Base-by-base conservation (phyloP, 2,113 vertebrate species). In the Cyprinodon brontotheroides region DNA sequence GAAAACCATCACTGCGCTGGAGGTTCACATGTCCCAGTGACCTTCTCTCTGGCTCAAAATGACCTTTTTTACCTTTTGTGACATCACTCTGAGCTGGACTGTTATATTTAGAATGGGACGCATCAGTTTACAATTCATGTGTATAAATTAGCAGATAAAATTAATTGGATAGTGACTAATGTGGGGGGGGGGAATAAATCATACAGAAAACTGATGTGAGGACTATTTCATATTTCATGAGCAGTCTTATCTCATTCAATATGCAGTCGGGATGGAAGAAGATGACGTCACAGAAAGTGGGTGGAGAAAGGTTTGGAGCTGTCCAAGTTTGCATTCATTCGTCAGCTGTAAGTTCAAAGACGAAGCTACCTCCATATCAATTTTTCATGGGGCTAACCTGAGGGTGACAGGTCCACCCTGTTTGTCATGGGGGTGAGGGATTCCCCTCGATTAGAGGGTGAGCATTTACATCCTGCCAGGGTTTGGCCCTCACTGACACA, bases 11-110 rank as follows among this genome's bases (percentile, higher is more conserved):
- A 75, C 77, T 85, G 86, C 86, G 78, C 72, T 68, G 77, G 68
- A 77, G 29, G 83, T 86, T 93, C 91, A 90, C 87, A 59, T 94
- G 92, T 94, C 89, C 85, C 83, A 70, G 75, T 93, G 92, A 92
- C 92, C 93, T 94, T 94, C 87, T 93, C 85, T 77, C 62, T 1
- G 57, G 79, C 81, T 86, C 60, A 68, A 65, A 60, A 59, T 87
- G 89, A 94, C 92, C 91, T 93, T 91, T 29, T 90, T 91, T 86
- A 88, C 86, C 87, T 87, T 88, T 80, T 78, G 61, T 89, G 79
- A 88, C 86, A 86, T 90, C 86, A 86, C 82, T 73, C 80, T 15
- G 65, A 63, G 72, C 48, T 6, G 1, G 36, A 41, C 20, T 4
- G 64, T 66, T 84, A 87, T 82, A 84, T 88, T 81, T 79, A 81